Evolutionary conservation across 92 coral and sea anemone genomes (phyloP).

Genomic region (Isaurus tuberculatus): DNA sequence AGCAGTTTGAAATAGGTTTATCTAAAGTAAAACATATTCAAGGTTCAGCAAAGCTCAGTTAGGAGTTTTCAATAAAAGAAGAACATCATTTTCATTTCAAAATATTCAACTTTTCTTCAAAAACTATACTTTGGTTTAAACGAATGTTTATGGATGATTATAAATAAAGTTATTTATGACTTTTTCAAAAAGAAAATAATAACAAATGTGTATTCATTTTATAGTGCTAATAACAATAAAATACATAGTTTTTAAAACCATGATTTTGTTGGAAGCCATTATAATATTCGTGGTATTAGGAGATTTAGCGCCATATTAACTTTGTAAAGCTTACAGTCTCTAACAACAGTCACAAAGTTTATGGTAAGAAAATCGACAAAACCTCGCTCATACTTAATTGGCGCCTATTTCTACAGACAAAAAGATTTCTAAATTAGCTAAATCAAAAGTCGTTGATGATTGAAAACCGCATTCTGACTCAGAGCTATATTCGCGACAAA

Average conservation of each 20-base stretch:
- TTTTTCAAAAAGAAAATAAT: background rate
- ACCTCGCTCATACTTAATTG: background rate
- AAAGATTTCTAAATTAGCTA: background rate
- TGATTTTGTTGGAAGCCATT: background rate
- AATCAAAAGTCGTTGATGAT: background rate
- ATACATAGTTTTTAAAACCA: background rate
- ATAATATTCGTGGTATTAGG: background rate
- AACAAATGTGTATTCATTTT: background rate
- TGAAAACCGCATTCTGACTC: conserved; percentile 1
- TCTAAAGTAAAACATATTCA: background rate
- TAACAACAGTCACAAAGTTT: background rate
- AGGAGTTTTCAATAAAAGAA: background rate
- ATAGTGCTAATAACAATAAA: background rate
- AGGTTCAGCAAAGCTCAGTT: background rate
- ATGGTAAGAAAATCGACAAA: background rate
- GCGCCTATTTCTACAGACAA: background rate
- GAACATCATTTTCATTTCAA: background rate
- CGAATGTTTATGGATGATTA: background rate
- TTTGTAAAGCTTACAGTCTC: background rate
- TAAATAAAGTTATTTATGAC: background rate
- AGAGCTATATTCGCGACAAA: background rate
- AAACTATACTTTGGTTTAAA: background rate
- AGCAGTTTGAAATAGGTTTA: background rate
- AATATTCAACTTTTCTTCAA: background rate
- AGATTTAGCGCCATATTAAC: background rate